Evolutionary conservation across 2,888 invertebrate genomes (phyloP), one percentile per base, ranked within the genome.

Genomic region (Eucera pruinosa): DNA sequence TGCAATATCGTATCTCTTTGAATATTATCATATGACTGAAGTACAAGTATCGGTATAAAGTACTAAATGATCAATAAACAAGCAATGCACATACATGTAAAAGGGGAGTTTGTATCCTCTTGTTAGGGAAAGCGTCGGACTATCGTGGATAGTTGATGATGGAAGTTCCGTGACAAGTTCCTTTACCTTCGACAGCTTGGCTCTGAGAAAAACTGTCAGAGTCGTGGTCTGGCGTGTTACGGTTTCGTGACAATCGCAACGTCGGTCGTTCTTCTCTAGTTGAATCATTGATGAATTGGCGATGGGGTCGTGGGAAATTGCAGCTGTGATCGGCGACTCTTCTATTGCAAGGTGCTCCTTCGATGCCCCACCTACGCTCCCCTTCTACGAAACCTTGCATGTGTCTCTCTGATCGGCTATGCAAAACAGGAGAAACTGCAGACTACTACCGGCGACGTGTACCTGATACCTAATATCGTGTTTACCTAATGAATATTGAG

Each of bases 281-380:
- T 91, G 90, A 91, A 91, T 91, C 91, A 91, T 91, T 91, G 87
- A 91, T 91, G 88, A 80, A 82, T 88, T 86, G 87, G 80, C 86
- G 89, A 89, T 88, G 87, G 83, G 90, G 75, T 89, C 91, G 91
- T 90, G 91, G 87, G 90, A 91, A 72, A 77, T 78, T 76, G 87
- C 91, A 91, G 91, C 91, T 91, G 91, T 79, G 87, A 87, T 77
- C 67, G 61, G 36, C 78, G 78, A 64, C 84, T 84, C 79, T 79
- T 86, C 66, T 67, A 71, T 70, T 39, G 84, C 84, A 75, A 76
- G 69, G 66, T 77, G 50, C 69, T 60, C 64, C 73, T 68, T 68
- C 18, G 36, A 41, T 71, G 43, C 45, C 36, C 55, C 66, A 55
- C 48, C 77, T 55, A 43, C 58, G 30, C 33, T 52, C 65, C 55